Base-by-base conservation (phyloP, 2,888 invertebrate genomes). In the Fabriciana adippe region DNA sequence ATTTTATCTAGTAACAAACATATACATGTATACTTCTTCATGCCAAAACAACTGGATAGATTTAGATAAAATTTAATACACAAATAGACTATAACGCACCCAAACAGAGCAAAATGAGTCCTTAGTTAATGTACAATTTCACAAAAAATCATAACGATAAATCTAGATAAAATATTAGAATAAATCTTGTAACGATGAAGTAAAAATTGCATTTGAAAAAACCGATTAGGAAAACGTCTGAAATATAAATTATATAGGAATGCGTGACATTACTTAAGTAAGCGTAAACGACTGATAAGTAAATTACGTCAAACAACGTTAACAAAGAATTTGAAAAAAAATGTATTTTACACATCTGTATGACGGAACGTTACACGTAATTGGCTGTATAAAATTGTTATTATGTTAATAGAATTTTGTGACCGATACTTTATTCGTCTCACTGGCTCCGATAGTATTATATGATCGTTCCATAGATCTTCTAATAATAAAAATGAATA, bases 251-350 rank as follows among this genome's bases (percentile, higher is more conserved):
- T 47, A 14, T 15, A 18, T 55, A 55, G 67, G 51, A 69, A 69
- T 56, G 59, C 73, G 70, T 69, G 65, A 72, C 72, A 70, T 68
- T 68, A 62, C 35, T 68, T 66, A 70, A 67, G 65, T 69, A 56
- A 57, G 69, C 67, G 65, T 70, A 56, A 56, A 66, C 64, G 69
- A 64, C 68, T 67, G 68, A 75, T 73, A 73, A 73, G 66, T 66
- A 18, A 65, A 66, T 55, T 71, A 71, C 74, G 75, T 76, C 69
- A 75, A 69, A 71, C 68, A 65, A 55, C 18, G 56, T 51, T 53
- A 57, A 74, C 73, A 76, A 74, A 71, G 73, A 72, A 70, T 71
- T 61, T 15, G 55, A 65, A 68, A 68, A 68, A 59, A 61, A 48
- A 59, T 48, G 16, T 48, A 48, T 59, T 47, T 31, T 21, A 6